Evolutionary conservation across 2,113 vertebrate genomes (phyloP), one percentile per base, ranked within the genome.

Genomic region (Callocephalon fimbriatum): DNA sequence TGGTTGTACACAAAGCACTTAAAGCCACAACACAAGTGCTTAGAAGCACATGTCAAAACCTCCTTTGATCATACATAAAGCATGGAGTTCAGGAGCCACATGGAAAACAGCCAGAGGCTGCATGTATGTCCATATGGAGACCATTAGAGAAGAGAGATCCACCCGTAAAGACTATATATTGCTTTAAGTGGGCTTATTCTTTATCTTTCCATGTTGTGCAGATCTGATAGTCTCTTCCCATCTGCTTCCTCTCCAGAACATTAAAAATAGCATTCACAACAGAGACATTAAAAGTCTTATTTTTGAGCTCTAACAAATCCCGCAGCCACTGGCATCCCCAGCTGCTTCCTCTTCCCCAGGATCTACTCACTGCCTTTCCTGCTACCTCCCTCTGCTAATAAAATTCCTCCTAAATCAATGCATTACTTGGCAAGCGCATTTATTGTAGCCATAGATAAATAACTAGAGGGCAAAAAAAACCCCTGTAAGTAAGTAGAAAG

Each of bases 201-300:
- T 93, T 44, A 74, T 81, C 47, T 77, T 86, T 71, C 54, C 25
- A 59, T 5, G 11, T 53, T 54, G 63, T 70, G n/a, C 35, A 95
- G 54, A 88, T 54, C 45, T 50, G 54, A 48, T 38, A 80, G 38
- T 29, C 50, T 84, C 59, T 84, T 78, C 75, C 65, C 91, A 86
- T 89, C 86, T 94, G 93, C 86, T 74, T 92, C 91, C 76, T 81
- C 86, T 91, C 42, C 54, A 94, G 40, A 81, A 89, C 32, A 81
- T 47, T 92, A 95, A 95, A 95, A 94, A 89, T 59, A 86, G 68
- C 59, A 59, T 71, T 91, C 62, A 88, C 53, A 85, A 91, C 35
- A 86, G 66, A 88, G 32, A 86, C 3, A 14, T 77, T 89, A 54
- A 75, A 85, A 51, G 32, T 59, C 76, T 80, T 71, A 44, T 74